Evolutionary conservation across 1,140 invertebrate genomes (phyloP), one percentile per base, ranked within the genome.

Genomic region (Pogonus chalceus): DNA sequence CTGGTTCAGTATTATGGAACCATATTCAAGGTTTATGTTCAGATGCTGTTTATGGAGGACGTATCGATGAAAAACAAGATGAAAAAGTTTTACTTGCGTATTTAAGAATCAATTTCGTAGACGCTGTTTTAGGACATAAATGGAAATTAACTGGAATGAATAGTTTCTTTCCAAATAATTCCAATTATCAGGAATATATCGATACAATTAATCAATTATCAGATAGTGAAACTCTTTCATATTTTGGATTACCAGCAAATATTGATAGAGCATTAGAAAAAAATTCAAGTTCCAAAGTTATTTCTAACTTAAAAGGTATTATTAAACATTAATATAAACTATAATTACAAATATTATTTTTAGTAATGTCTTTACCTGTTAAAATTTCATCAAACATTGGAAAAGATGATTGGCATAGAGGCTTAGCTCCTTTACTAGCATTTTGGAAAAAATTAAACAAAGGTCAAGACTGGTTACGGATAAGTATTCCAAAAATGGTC

Each of bases 1-100:
- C 51, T 3, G 56, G 59, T 1, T 67, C 71, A 60, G 66, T 74
- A 54, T 73, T 86, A 57, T 96, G 91, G 90, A 74, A 83, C 48
- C 83, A 83, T 56, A 73, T 95, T 35, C 83, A 84, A 60, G 90
- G 91, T 4, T 69, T 96, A 2, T 81, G 85, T 64, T 83, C 88
- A 61, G 79, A 84, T 51, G 85, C 89, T 0, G 84, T 95, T 53
- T 96, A 94, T 65, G 92, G 92, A 1, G 92, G 92, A 1, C 72
- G 90, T 37, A 77, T 96, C 4, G 90, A 94, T 65, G 90, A 92
- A 60, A 65, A 74, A 4, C 84, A 86, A 65, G 93, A 96, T 71
- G 67, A 80, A 50, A 70, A 79, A 43, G 83, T 92, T 1, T 66
- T 96, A 20, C 69, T 76, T 10, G 80, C 84, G 0, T 92, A 93